Base-by-base conservation (phyloP, 2,888 invertebrate genomes). In the Artemia sinica region DNA sequence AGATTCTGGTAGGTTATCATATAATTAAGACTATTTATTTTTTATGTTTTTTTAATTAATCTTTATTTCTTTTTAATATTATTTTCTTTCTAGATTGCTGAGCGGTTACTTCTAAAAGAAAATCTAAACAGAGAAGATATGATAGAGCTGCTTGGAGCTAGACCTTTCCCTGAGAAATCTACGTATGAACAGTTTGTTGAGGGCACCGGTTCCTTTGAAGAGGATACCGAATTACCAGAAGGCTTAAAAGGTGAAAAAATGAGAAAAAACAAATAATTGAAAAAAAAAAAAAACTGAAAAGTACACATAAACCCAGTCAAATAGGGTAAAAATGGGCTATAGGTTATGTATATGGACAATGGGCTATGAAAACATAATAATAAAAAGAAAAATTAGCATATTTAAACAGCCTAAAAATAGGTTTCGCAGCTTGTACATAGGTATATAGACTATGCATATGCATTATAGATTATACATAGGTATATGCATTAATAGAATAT, bases 121-220 rank as follows among this genome's bases (percentile, higher is more conserved):
- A 87, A 96, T 73, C 82, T 99, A 67, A 91, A 89, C 75, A 85
- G 97, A 72, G 92, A 95, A 66, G 98, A 98, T 76, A 94, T 99
- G 94, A 90, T 97, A 72, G 95, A 96, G 77, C 80, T 99, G 51
- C 81, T 98, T 66, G 98, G 98, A 0, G 83, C 85, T 49, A 81
- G 98, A 73, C 98, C 98, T 0, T 99, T 98, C 84, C 88, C 88
- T 12, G 98, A 99, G 79, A 97, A 97, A 81, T 94, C 96, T 13
- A 97, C 97, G 11, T 99, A 99, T 76, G 98, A 99, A 79, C 91
- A 99, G 77, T 98, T 99, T 79, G 98, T 99, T 0, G 96, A 94
- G 79, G 95, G 94, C 2, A 95, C 94, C 0, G 97, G 97, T 2
- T 95, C 96, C 1, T 85, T 97, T 74, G 98, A 98, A 72, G 98